These are phyloP conservation scores for Malurus alboscapulatus DNA, from an alignment of 2,113 vertebrate species.

Conservation along the genomic window DNA sequence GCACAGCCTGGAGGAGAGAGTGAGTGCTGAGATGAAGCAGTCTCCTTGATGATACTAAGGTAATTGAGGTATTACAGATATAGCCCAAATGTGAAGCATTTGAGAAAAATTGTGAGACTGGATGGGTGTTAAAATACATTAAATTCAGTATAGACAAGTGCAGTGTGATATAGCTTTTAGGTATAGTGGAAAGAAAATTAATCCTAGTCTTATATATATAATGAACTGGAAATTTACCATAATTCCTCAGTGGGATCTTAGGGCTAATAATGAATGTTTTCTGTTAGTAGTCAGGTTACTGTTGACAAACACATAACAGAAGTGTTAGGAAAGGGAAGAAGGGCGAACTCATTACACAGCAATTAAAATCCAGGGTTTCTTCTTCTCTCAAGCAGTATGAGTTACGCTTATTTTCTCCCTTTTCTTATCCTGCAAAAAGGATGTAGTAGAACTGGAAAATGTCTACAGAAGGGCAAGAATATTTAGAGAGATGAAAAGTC, in stretches of 20 bases:
- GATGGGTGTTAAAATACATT: background rate
- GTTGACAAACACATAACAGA: background rate
- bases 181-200: background rate
- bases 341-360: background rate
- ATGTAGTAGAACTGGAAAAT: background rate
- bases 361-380: background rate
- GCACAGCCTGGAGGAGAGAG: background rate
- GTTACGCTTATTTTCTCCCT: background rate
- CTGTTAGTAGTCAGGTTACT: background rate
- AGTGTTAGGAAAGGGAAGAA: background rate
- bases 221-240: background rate
- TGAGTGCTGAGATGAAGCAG: background rate
- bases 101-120: background rate
- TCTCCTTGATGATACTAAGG: background rate
- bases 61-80: background rate
- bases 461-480: background rate
- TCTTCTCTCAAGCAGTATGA: background rate
- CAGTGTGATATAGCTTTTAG: background rate
- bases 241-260: background rate
- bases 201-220: background rate
- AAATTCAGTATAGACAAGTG: background rate
- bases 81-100: background rate
- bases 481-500: background rate
- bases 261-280: background rate
- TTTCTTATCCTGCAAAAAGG: background rate